A percentile compares a stretch with the other conserved stretches of the same genome.
Conservation (phyloP, 2,113 vertebrate species). For the cattle (Bos taurus) region DNA sequence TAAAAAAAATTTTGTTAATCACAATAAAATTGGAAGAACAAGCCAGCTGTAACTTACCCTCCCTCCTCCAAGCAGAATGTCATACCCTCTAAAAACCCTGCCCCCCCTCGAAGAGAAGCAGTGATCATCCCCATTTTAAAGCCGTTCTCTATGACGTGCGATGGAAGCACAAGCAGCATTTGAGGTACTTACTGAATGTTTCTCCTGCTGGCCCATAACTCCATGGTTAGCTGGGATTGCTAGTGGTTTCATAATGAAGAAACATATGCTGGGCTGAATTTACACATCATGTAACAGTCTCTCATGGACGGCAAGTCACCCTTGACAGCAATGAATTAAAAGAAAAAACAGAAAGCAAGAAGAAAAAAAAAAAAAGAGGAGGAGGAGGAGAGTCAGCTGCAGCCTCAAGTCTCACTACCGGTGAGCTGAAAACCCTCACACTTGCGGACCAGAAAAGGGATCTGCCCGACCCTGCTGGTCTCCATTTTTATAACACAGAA, state of each 20-base stretch:
- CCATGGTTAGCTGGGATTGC: slow-evolving; percentile 95
- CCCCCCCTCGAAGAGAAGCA: slow-evolving; percentile 63
- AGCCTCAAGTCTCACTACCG: slow-evolving; percentile 81
- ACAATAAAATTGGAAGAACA: slow-evolving; percentile 45
- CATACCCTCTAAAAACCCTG: slow-evolving; percentile 34
- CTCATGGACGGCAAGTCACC: slow-evolving; percentile 83
- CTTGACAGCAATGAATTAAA: slow-evolving; percentile 81
- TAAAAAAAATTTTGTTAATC: background rate
- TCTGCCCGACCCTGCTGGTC: slow-evolving; percentile 77
- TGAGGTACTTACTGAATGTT: slow-evolving; percentile 94
- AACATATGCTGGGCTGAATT: slow-evolving; percentile 86
- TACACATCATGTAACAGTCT: slow-evolving; percentile 90
- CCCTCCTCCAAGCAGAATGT: slow-evolving; percentile 28
- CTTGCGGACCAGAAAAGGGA: slow-evolving; percentile 83
- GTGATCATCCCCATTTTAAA: slow-evolving; percentile 68
- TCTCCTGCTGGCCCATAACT: slow-evolving; percentile 97
- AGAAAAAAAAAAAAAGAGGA: slow-evolving; percentile 46
- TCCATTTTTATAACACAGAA: slow-evolving; percentile 82
- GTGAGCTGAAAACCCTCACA: slow-evolving; percentile 76
- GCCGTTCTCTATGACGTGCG: slow-evolving; percentile 68
- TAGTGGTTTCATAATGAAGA: slow-evolving; percentile 99
- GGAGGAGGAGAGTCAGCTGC: slow-evolving; percentile 78
- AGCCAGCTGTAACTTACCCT: slow-evolving; percentile 46
- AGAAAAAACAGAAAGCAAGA: slow-evolving; percentile 23
- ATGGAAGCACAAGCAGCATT: slow-evolving; percentile 76